Evolutionary conservation across 2,888 invertebrate genomes (phyloP), one percentile per base, ranked within the genome.

Genomic region (Yponomeuta evonymella): DNA sequence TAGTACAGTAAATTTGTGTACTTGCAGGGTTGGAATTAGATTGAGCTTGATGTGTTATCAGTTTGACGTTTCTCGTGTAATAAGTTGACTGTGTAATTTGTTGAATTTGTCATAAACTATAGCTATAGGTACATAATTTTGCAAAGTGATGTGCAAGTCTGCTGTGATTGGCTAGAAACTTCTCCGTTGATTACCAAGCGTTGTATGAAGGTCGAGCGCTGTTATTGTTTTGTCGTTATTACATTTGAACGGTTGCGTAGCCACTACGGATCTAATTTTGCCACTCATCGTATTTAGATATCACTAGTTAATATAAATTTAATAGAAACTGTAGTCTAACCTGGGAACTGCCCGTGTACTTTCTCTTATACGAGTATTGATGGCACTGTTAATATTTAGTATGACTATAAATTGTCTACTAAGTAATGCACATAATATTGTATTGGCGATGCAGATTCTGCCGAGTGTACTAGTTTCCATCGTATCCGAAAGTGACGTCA

Each of bases 181-280:
- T 80, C 76, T 77, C 79, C 78, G 75, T 77, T 67, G n/a, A 67
- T 76, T 76, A 75, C 79, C 75, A 73, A 78, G 76, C 75, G 36
- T 11, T 78, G 76, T 75, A 73, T 79, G 86, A 89, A 90, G 90
- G 90, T 86, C 88, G 80, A 77, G 76, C 75, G 77, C 75, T 73
- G 78, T 78, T 85, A 83, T 86, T 87, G 84, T 84, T 81, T 77
- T 76, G 51, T 58, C 51, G 15, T 58, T 58, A 58, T 58, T 58
- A 15, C 51, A 12, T 51, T 2, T 51, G 51, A 51, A 51, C 51
- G 51, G 51, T 58, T 2, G 51, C 51, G 51, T 58, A 58, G 51
- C 51, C 51, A 58, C 51, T 15, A 15, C 15, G 51, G 51, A 58
- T 58, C 51, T 15, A 15, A 58, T 9, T 15, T 58, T 58, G 15